A percentile compares a stretch with the other conserved stretches of the same genome.
Evolutionary conservation across 2,797 vertebrate genomes (phyloP).

Genomic region (Natrix natrix): DNA sequence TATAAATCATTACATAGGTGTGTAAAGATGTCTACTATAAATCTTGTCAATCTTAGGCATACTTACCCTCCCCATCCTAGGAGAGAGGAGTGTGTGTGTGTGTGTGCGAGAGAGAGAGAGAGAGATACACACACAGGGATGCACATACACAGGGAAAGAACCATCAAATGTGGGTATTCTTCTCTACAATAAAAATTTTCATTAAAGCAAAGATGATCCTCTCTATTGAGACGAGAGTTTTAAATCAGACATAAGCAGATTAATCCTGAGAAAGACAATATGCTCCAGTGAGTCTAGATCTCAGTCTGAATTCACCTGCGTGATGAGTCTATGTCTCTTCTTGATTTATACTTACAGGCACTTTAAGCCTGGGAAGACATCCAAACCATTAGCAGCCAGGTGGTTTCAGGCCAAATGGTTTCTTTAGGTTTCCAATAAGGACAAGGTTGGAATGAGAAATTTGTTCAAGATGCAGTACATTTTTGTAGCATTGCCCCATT

Average conservation of each 20-base stretch:
- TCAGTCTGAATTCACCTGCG: constrained; percentile 13
- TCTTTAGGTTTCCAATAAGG: constrained; percentile 21
- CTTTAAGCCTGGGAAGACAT: constrained; percentile 3
- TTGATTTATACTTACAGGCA: constrained; percentile 19
- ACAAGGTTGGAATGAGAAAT: constrained; percentile 1
- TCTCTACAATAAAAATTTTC: neutral
- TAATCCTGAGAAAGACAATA: neutral
- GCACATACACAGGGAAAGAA: neutral
- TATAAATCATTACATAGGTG: neutral
- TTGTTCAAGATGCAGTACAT: constrained; percentile 22
- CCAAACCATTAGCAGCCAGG: neutral
- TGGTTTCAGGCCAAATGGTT: constrained; percentile 15
- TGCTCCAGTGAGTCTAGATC: neutral
- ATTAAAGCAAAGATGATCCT: neutral
- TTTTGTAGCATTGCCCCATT: neutral
- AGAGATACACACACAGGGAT: neutral
- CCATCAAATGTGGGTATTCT: neutral
- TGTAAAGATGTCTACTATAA: neutral
- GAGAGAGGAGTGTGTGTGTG: neutral
- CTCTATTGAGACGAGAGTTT: neutral
- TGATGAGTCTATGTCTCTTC: constrained; percentile 3
- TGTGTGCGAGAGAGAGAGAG: neutral
- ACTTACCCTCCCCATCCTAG: neutral
- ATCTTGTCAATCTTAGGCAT: neutral
- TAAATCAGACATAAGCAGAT: neutral